Evolutionary conservation across 2,888 invertebrate genomes (phyloP).

Genomic region (Gisinianus flammeolus): DNA sequence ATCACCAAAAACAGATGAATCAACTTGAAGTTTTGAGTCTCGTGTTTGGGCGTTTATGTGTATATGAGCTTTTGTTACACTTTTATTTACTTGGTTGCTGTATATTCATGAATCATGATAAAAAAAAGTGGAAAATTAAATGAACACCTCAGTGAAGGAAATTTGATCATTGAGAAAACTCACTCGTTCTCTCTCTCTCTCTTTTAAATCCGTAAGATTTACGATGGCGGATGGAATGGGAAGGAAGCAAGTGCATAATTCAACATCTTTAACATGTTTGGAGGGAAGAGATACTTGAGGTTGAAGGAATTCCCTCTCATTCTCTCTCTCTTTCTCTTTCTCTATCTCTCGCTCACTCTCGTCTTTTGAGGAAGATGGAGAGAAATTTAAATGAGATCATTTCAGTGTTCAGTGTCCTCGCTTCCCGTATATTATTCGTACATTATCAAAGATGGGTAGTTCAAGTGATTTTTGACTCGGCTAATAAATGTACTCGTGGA

Average conservation of each 20-base stretch:
- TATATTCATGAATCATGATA: too few relatives aligned
- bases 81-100: too few relatives aligned
- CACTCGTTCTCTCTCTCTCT: too few relatives aligned
- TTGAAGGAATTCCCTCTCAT: not conserved
- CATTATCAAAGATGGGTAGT: not conserved
- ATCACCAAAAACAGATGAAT: too few relatives aligned
- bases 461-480: not conserved
- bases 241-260: not conserved
- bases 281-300: not conserved
- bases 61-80: too few relatives aligned
- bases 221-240: not conserved
- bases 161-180: too few relatives aligned
- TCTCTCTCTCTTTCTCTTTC: not conserved
- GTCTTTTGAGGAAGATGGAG: not conserved
- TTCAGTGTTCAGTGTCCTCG: too few relatives aligned
- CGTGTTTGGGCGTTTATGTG: too few relatives aligned
- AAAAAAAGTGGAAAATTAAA: too few relatives aligned
- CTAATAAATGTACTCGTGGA: not conserved
- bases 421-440: too few relatives aligned
- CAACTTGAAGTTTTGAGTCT: too few relatives aligned
- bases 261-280: not conserved
- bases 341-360: not conserved
- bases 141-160: too few relatives aligned
- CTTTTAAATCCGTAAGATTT: not conserved
- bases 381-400: slow-evolving; percentile 2